Percentiles rank a stretch among this genome's conserved stretches.
Conservation (phyloP, 2,888 invertebrate species). For the Amphipoea lucens region DNA sequence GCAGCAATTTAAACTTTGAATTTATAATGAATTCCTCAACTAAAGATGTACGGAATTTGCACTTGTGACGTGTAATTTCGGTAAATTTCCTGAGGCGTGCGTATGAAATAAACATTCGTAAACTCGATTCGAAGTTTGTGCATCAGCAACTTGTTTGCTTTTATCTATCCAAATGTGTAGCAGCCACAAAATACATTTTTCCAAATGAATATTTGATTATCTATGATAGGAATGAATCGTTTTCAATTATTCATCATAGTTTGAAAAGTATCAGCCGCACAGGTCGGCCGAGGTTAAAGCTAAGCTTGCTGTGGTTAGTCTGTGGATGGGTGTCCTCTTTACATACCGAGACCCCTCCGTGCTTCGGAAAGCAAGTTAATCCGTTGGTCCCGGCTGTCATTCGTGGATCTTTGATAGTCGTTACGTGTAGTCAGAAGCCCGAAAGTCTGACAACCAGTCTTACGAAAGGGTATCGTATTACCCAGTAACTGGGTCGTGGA, state of each 20-base stretch:
- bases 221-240: slow-evolving; percentile 11
- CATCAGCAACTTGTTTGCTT: slow-evolving; percentile 49
- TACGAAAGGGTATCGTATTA: no score
- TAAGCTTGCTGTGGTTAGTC: no score
- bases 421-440: no score
- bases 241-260: slow-evolving; percentile 47
- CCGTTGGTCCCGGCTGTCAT: no score
- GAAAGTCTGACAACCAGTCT: no score
- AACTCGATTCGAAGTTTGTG: slow-evolving; percentile 64
- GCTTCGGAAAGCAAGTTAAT: no score
- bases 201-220: slow-evolving; percentile 17
- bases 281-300: no score
- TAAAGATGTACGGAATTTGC: slow-evolving; percentile 77
- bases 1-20: slow-evolving; percentile 85
- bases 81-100: slow-evolving; percentile 67
- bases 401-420: no score
- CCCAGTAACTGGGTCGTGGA: no score
- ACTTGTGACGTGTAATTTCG: slow-evolving; percentile 76
- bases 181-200: not conserved
- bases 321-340: no score
- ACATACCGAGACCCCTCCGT: no score
- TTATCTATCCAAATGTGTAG: slow-evolving; percentile 18
- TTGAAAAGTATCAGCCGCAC: slow-evolving; percentile 23
- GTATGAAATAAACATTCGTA: slow-evolving; percentile 72
- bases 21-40: slow-evolving; percentile 82